Evolutionary conservation across 1,140 invertebrate genomes (phyloP).

Genomic region (Leguminivora glycinivorella): DNA sequence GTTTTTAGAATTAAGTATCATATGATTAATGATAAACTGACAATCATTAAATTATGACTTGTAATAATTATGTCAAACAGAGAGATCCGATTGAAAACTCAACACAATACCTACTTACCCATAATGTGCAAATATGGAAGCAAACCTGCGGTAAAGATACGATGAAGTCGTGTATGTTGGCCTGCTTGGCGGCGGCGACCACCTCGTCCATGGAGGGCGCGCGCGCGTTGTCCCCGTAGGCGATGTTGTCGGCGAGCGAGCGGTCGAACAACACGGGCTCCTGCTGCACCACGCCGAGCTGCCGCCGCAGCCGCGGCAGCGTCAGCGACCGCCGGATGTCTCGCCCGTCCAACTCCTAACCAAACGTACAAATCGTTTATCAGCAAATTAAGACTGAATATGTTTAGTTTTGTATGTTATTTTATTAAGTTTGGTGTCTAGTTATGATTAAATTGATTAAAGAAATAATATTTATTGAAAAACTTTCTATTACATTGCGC

Average conservation of each 20-base stretch:
- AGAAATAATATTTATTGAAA: no score
- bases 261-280: slow-evolving; percentile 85
- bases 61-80: no score
- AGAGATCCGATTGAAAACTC: no score
- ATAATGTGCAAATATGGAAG: slow-evolving; percentile 74
- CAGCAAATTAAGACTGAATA: no score
- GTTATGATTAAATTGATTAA: no score
- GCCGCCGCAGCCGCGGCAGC: slow-evolving; percentile 72
- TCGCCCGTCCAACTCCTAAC: slow-evolving; percentile 66
- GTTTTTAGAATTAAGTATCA: no score
- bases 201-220: slow-evolving; percentile 76
- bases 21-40: no score
- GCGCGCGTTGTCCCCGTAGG: slow-evolving; percentile 82
- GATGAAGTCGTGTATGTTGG: slow-evolving; percentile 89
- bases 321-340: slow-evolving; percentile 59
- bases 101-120: no score
- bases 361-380: slow-evolving; percentile 40
- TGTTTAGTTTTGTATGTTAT: no score
- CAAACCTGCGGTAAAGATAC: slow-evolving; percentile 83
- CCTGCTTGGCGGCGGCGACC: slow-evolving; percentile 81
- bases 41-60: no score
- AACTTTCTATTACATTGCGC: no score
- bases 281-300: slow-evolving; percentile 85
- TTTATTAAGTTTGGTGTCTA: no score
- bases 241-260: slow-evolving; percentile 84